Percentiles rank a stretch among this genome's conserved stretches.
These are phyloP conservation scores for Heterodera schachtii DNA, from an alignment of 1,140 invertebrate species.

Conservation along the genomic window DNA sequence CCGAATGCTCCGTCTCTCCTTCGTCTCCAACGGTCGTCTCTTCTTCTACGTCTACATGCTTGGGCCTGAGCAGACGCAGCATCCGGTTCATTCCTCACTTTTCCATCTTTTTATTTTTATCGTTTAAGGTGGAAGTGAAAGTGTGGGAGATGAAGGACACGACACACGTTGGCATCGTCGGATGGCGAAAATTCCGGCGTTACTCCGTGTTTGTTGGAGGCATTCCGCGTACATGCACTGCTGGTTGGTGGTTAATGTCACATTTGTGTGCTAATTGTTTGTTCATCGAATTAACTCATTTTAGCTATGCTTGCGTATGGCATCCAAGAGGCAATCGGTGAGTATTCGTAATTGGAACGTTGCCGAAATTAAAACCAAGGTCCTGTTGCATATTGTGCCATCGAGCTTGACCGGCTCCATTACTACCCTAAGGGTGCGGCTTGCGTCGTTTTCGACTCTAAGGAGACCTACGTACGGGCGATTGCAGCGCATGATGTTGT, in stretches of 20 bases:
- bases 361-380: neutral
- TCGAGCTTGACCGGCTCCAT: slow-evolving; percentile 25
- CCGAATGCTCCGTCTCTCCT: slow-evolving; percentile 30
- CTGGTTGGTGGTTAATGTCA: slow-evolving; percentile 7
- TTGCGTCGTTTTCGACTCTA: slow-evolving; percentile 30
- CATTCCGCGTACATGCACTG: slow-evolving; percentile 37
- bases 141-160: slow-evolving; percentile 37
- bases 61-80: neutral
- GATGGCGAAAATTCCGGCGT: slow-evolving; percentile 29
- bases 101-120: neutral
- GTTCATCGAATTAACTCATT: neutral
- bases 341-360: neutral
- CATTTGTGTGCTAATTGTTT: neutral
- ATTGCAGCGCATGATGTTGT: slow-evolving; percentile 35
- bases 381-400: slow-evolving; percentile 33
- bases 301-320: slow-evolving; percentile 21
- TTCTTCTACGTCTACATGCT: slow-evolving; percentile 20
- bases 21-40: slow-evolving; percentile 25
- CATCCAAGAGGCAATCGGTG: slow-evolving; percentile 17
- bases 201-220: slow-evolving; percentile 40
- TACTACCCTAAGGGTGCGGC: slow-evolving; percentile 37
- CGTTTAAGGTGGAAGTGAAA: slow-evolving; percentile 38
- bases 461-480: slow-evolving; percentile 33
- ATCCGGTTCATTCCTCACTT: neutral
- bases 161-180: slow-evolving; percentile 15